These are phyloP conservation scores for Solenopsis invicta DNA, from an alignment of 1,140 invertebrate species.

Conservation along the genomic window DNA sequence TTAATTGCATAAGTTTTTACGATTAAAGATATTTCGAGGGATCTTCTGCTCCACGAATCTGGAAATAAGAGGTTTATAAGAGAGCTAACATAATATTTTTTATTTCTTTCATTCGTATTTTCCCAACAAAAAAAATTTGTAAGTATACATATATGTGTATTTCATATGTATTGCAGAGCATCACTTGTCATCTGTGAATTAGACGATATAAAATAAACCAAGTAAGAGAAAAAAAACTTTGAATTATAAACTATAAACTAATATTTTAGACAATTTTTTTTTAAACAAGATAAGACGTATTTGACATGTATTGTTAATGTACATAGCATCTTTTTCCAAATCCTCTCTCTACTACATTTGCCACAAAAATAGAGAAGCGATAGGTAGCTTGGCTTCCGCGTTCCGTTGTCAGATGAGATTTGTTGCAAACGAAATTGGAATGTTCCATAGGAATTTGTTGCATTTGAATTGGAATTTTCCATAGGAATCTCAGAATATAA, in stretches of 20 bases:
- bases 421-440: constrained; percentile 8
- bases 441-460: constrained; percentile 4
- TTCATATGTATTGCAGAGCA: neutral
- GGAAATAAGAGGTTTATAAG: neutral
- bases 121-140: neutral
- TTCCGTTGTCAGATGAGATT: constrained; percentile 33
- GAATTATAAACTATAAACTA: neutral
- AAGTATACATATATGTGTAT: neutral
- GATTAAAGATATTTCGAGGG: neutral
- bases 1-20: neutral
- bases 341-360: constrained; percentile 11
- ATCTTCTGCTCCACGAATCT: neutral
- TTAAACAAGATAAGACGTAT: neutral
- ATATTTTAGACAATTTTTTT: neutral
- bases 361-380: constrained; percentile 31
- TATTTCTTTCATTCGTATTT: neutral
- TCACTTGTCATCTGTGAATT: too few species aligned
- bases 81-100: neutral
- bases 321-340: neutral
- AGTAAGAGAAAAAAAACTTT: neutral
- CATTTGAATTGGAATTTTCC: constrained; percentile 9
- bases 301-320: neutral
- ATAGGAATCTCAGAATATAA: neutral
- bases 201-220: neutral
- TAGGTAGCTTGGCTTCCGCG: constrained; percentile 4